Base-by-base conservation (phyloP, 2,888 invertebrate genomes). In the Diabrotica balteata region DNA sequence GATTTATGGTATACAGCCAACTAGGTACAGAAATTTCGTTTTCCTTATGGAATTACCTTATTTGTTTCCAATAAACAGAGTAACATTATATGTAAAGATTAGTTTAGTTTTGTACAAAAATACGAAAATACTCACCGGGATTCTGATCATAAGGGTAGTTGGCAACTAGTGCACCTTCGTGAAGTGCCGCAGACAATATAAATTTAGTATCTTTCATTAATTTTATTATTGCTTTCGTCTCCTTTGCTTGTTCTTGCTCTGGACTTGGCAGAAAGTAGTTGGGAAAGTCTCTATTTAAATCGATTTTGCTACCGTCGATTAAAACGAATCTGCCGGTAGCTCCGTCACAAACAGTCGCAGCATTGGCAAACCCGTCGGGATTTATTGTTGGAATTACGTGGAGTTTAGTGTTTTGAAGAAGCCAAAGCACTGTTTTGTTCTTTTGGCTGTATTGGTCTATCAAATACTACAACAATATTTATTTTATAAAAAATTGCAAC, bases 351-450 rank as follows among this genome's bases (percentile, higher is more conserved):
- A 32, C 32, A 2, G 84, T 66, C 32, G 51, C 61, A 8, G 66
- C 66, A 51, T 59, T 58, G 9, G 80, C 81, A 81, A 90, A 92
- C 44, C 92, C 92, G 80, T 93, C 93, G 0, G 93, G 92, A 80
- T 93, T 93, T 89, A 93, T 88, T 8, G 89, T 87, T 0, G 92
- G 91, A 83, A 93, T 84, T 70, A 93, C 86, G 81, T 93, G 91
- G 72, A 93, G 89, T 57, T 88, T 84, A 3, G 92, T 92, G 76
- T 88, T 88, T 76, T 90, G 86, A 76, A 93, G 78, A 45, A 92
- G 84, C 84, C 88, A 87, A 52, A 79, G 80, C 7, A 90, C 85
- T 67, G 84, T 86, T 5, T 82, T 76, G 76, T 90, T 83, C 8
- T 71, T 78, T 32, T 32, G 32, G 8, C 81, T 73, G 75, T 86